phyloP scores from a whole-genome alignment of 2,888 invertebrate genomes.

The Sphinx pinastri region DNA sequence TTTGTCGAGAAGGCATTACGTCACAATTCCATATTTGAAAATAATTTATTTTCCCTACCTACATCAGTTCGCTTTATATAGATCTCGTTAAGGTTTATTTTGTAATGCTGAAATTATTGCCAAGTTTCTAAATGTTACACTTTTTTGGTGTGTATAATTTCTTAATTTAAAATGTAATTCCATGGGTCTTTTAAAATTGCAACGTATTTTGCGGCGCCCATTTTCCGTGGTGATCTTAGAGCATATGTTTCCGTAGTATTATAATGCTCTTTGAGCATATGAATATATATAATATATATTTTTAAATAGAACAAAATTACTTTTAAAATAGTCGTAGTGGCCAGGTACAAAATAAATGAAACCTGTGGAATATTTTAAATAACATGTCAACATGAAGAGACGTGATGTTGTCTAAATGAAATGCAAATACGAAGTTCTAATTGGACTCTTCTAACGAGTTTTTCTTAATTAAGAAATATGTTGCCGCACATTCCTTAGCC shows the following conservation, averaged over 20 bases:
- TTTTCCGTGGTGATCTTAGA: too few relatives aligned
- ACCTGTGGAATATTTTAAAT: too few relatives aligned
- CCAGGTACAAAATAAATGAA: too few relatives aligned
- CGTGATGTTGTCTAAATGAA: constrained; percentile 6
- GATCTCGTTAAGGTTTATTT: background rate
- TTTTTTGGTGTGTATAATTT: too few relatives aligned
- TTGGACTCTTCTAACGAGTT: background rate
- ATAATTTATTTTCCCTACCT: background rate
- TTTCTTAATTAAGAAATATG: background rate
- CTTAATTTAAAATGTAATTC: too few relatives aligned
- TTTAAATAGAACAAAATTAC: background rate
- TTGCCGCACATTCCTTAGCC: background rate
- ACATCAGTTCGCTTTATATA: background rate
- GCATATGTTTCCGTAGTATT: too few relatives aligned
- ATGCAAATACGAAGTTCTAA: constrained; percentile 2
- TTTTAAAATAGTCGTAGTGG: too few relatives aligned
- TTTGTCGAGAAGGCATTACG: background rate
- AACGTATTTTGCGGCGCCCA: too few relatives aligned
- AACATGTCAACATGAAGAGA: background rate
- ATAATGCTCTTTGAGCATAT: too few relatives aligned
- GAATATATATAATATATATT: background rate
- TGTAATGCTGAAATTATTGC: background rate
- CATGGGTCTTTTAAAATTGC: too few relatives aligned
- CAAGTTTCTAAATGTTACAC: too few relatives aligned
- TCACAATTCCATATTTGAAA: background rate